Base-by-base conservation (phyloP, 2,888 invertebrate species). In the Polydrusus tereticollis region DNA sequence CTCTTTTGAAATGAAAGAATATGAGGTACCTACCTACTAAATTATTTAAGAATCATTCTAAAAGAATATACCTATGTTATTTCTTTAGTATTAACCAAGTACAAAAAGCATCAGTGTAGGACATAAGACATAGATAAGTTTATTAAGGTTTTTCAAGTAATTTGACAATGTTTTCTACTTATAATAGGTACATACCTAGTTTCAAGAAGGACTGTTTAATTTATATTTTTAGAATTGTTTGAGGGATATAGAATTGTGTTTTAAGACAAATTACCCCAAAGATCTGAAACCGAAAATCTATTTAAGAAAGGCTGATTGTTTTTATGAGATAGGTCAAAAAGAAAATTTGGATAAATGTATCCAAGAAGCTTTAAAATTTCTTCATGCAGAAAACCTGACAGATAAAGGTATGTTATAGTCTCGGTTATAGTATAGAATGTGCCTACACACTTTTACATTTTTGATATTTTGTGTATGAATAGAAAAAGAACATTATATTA, bases 241-340 rank as follows among this genome's bases (percentile, higher is more conserved):
- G 23, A 83, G 86, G 72, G 93, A 93, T 83, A 88, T 92, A 29
- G 85, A 89, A 20, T 79, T 88, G 60, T 91, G 92, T 0, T 82
- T 92, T 10, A 83, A 87, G 38, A 86, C 87, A 75, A 88, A 88
- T 8, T 93, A 93, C 81, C 92, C 93, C 0, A 80, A 84, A 41
- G 88, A 89, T 68, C 86, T 90, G 59, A 85, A 85, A 29, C 89
- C 90, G 78, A 94, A 94, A 85, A 84, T 95, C 64, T 86, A 89
- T 63, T 83, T 92, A 16, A 87, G 94, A 21, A 87, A 88, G 77
- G 90, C 89, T 0, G 89, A 91, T 77, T 93, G 93, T 83, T 88
- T 88, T 76, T 84, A 87, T 16, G 88, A 90, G 80, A 80, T 92
- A 68, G 77, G 80, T 5, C 76, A 80, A 62, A 76, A 77, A 60